Percentiles rank a stretch among this genome's conserved stretches.
Evolutionary conservation across 1,140 invertebrate genomes (phyloP).

Genomic region (Drosophila nasuta): DNA sequence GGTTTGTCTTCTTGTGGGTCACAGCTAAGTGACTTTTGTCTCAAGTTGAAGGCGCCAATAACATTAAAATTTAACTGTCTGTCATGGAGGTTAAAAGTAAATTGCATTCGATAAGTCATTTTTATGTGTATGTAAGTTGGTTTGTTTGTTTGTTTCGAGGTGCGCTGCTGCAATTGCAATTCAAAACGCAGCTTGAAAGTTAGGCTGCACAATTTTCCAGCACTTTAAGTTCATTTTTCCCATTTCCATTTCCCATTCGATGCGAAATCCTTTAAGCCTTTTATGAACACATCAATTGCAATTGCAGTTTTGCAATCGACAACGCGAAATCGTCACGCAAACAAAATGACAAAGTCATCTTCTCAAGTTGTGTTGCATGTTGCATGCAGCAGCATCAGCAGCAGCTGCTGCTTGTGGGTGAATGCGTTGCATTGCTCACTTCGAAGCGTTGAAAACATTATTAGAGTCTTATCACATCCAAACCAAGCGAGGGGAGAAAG

Average conservation of each 20-base stretch:
- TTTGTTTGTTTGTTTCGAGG: background rate
- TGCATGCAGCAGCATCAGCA: conserved; percentile 22
- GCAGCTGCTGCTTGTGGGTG: conserved; percentile 27
- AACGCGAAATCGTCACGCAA: conserved; percentile 59
- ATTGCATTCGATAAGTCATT: conserved; percentile 29
- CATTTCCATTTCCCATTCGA: background rate
- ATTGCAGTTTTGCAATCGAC: conserved; percentile 44
- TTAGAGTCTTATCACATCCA: conserved; percentile 60
- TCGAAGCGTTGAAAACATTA: conserved; percentile 71
- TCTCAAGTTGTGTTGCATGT: conserved; percentile 43
- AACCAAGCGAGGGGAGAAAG: conserved; percentile 27
- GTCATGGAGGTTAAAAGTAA: conserved; percentile 44
- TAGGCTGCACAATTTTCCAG: background rate
- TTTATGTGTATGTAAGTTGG: no score
- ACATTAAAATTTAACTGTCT: conserved; percentile 51
- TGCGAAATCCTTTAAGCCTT: conserved; percentile 28
- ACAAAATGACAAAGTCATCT: conserved; percentile 62
- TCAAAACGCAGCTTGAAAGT: conserved; percentile 1
- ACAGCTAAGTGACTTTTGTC: conserved; percentile 11
- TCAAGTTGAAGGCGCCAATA: conserved; percentile 79
- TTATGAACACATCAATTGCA: conserved; percentile 66
- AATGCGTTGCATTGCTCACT: conserved; percentile 16
- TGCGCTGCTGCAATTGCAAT: conserved; percentile 10
- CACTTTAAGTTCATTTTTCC: conserved; percentile 9
- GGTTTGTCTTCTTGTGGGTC: conserved; percentile 25